Evolutionary conservation across 2,113 vertebrate genomes (phyloP), one percentile per base, ranked within the genome.

Genomic region (Arenaria interpres): DNA sequence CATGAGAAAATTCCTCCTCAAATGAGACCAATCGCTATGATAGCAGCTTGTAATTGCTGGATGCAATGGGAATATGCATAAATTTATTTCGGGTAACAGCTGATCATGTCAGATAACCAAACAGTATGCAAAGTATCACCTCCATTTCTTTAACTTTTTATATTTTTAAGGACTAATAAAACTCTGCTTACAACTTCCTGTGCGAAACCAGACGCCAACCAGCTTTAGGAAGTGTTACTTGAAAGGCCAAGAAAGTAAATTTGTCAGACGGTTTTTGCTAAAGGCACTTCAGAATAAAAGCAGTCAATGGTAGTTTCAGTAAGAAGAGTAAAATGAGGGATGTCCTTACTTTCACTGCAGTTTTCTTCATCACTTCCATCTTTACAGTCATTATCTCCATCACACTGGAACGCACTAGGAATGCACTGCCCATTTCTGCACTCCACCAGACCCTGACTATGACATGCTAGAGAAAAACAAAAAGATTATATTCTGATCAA

Each of bases 281-380:
- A 71, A 76, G 30, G 50, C 11, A 14, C 18, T 89, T 72, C 46
- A 41, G n/a, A 85, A 75, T 21, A n/a, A 4, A 71, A 69, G 48
- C 10, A 76, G 30, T 24, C 66, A 81, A 21, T 24, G 6, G 6
- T 4, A 51, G 12, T 8, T 59, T 84, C 67, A 63, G 37, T 48
- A 66, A 74, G 33, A 78, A 71, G 11, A 88, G 57, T 83, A 62
- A 85, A 88, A 77, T 20, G 8, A 20, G 3, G 20, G 27, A 62
- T 67, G 89, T 64, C 88, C 97, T 98, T 96, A 98, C 97, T 90
- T 97, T 97, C 88, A 82, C 59, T 85, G 91, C 99, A 99, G 93
- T 98, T 98, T 88, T 99, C 98, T 90, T 99, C 99, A 32, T 99
- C 99, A 12, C 99, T 99, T 56, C 99, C 99, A 22, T 99, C 99